A percentile compares a stretch with the other conserved stretches of the same genome.
These are phyloP conservation scores for Rhincodon typus DNA, from an alignment of 2,797 vertebrate genomes.

Conservation along the genomic window DNA sequence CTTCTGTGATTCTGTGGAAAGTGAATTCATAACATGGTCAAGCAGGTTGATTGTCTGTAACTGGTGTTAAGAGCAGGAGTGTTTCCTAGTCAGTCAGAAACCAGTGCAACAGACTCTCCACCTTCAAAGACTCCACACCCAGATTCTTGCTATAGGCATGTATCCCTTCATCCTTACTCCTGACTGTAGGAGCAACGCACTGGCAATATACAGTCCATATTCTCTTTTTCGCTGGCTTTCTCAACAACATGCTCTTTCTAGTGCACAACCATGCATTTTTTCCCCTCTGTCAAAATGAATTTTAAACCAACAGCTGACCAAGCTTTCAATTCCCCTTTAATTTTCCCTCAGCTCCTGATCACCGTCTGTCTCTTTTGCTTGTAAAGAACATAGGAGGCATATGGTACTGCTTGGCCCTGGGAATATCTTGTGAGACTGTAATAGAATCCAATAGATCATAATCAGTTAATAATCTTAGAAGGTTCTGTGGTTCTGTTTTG, in stretches of 20 bases:
- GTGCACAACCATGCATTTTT: not conserved
- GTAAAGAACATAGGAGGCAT: not conserved
- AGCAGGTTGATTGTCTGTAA: too few relatives aligned
- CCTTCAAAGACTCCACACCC: too few relatives aligned
- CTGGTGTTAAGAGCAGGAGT: too few relatives aligned
- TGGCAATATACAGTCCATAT: not conserved
- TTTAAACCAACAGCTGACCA: not conserved
- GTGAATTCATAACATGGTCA: too few relatives aligned
- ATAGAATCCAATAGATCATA: not conserved
- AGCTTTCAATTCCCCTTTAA: not conserved
- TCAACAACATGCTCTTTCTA: not conserved
- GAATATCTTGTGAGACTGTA: not conserved
- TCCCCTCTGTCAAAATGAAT: not conserved
- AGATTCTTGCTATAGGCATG: too few relatives aligned
- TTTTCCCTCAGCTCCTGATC: not conserved
- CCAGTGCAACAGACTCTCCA: too few relatives aligned
- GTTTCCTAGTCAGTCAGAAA: too few relatives aligned
- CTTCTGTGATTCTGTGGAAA: too few relatives aligned
- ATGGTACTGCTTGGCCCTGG: not conserved
- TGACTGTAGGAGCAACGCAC: too few relatives aligned
- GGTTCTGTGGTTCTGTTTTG: conserved; percentile 8
- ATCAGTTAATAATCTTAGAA: not conserved
- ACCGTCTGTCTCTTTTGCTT: not conserved
- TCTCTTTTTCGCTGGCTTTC: not conserved
- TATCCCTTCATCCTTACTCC: too few relatives aligned